These are phyloP conservation scores for Rhamnusium bicolor DNA, from an alignment of 2,888 invertebrate species.

Conservation along the genomic window DNA sequence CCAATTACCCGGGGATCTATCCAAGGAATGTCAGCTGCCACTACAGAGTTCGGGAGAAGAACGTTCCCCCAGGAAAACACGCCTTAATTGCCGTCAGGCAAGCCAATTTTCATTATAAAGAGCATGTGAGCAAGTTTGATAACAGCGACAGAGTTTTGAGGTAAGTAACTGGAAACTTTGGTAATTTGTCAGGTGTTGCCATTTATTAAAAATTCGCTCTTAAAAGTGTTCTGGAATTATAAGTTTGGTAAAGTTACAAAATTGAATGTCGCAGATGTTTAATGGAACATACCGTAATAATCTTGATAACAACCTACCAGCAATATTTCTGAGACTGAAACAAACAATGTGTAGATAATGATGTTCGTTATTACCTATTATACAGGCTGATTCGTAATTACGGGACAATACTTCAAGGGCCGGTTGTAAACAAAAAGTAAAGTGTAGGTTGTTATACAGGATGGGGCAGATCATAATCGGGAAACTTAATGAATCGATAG, in stretches of 20 bases:
- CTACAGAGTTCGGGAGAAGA: conserved; percentile 68
- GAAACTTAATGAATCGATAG: no score
- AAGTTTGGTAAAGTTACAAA: background rate
- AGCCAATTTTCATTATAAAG: conserved; percentile 85
- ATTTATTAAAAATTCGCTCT: background rate
- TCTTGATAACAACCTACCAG: no score
- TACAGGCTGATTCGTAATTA: no score
- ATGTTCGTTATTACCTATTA: no score
- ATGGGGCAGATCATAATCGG: no score
- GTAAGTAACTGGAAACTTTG: conserved; percentile 71
- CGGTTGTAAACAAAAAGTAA: no score
- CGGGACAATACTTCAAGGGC: no score
- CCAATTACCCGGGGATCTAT: conserved; percentile 93
- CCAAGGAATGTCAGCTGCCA: conserved; percentile 84
- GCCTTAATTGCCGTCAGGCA: conserved; percentile 84
- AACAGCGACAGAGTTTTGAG: conserved; percentile 83
- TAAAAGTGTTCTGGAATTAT: background rate
- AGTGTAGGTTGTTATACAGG: no score
- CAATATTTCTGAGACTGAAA: no score
- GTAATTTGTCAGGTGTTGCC: conserved; percentile 9
- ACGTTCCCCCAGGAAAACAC: conserved; percentile 80
- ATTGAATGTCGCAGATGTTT: background rate
- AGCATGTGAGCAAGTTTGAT: conserved; percentile 84
- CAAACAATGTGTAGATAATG: no score
- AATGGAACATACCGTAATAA: no score